Evolutionary conservation across 2,797 vertebrate species (phyloP).

Genomic region (Luscinia megarhynchos): DNA sequence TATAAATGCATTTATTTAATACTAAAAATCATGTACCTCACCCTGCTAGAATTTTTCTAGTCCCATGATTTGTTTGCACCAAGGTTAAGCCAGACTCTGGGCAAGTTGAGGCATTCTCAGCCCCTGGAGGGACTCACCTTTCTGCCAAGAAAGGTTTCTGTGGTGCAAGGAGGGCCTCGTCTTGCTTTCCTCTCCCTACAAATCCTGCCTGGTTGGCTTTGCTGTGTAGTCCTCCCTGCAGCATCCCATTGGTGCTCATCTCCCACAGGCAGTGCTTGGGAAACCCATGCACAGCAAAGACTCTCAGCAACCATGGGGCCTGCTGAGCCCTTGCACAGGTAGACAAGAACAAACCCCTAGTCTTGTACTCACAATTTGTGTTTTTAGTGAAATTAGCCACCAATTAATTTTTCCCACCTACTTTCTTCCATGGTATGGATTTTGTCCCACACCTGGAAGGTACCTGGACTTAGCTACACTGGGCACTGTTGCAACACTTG

Average conservation of each 20-base stretch:
- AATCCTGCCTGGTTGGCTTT: fast-evolving
- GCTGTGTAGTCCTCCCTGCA: not conserved
- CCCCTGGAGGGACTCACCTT: not conserved
- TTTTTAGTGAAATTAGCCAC: not conserved
- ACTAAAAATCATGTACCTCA: not conserved
- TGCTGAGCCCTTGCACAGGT: not conserved
- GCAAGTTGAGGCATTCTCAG: not conserved
- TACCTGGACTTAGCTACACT: not conserved
- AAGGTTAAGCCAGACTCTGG: not conserved
- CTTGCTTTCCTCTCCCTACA: not conserved
- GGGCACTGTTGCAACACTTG: not conserved
- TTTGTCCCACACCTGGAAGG: not conserved
- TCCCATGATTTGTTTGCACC: not conserved
- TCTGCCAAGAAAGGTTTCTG: not conserved
- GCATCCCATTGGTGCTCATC: not conserved
- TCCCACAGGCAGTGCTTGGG: not conserved
- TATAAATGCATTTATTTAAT: not conserved
- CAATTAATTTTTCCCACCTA: not conserved
- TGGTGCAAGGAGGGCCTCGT: not conserved
- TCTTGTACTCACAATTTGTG: not conserved
- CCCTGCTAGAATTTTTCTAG: not conserved
- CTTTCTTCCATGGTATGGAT: not conserved
- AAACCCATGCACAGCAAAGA: not conserved
- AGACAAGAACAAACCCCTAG: not conserved
- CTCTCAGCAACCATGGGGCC: not conserved